Base-by-base conservation (phyloP, 2,888 invertebrate genomes). In the Cylindroiulus punctatus region DNA sequence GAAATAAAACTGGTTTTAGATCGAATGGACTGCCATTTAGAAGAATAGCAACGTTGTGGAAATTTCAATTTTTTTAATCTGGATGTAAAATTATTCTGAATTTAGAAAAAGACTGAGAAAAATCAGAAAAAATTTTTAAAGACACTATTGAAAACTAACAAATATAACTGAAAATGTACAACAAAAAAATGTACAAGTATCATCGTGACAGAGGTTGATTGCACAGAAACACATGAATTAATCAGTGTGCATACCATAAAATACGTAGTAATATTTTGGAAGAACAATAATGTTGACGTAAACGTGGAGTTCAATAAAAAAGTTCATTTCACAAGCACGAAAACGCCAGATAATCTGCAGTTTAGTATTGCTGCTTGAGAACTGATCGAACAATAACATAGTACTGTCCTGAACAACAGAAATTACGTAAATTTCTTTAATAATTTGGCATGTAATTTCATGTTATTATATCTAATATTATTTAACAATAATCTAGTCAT, bases 281-380 rank as follows among this genome's bases (percentile, higher is more conserved):
- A 22, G 76, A 76, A 30, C 76, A 76, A 65, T 65, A 65, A 26
- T 76, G 26, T 76, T 76, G 76, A 30, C 76, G 17, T 76, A 76
- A 76, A 76, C 30, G 30, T 76, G 76, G 14, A 30, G 76, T 30
- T 76, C 14, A 76, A 76, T 12, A 7, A 65, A 65, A 65, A 65
- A 22, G 22, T 65, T 44, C 22, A 3, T 12, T 65, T 65, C 22
- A 22, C 22, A 65, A 65, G 65, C 26, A 26, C 10, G 65, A 65
- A 65, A 65, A 65, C 26, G 65, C 26, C 65, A 65, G 10, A 26
- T 26, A 0, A 36, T 65, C n/a, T 52, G 19, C 1, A 52, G 65
- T 65, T 65, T 65, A 22, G 22, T 4, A 10, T 26, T 65, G 22
- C 1, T 7, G 1, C n/a, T 57, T 2, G 52, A 57, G 17, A 36